Evolutionary conservation across 2,888 invertebrate genomes (phyloP).

Genomic region (Synanthedon tipuliformis): DNA sequence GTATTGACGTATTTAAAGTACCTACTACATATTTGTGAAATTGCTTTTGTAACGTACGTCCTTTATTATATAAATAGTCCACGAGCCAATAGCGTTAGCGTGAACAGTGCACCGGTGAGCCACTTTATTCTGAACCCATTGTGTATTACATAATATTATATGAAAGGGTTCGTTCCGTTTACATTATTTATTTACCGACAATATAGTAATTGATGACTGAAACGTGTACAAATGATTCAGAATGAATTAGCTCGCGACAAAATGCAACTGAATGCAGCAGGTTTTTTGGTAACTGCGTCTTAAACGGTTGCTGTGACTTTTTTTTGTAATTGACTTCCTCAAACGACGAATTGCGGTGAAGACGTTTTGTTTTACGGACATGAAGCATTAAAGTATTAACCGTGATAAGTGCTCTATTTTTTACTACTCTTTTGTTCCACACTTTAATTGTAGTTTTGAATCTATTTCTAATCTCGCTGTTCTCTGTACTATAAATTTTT

Average conservation of each 20-base stretch:
- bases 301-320: slow-evolving; percentile 46
- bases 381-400: slow-evolving; percentile 59
- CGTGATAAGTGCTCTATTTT: slow-evolving; percentile 13
- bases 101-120: slow-evolving; percentile 21
- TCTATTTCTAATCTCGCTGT: slow-evolving; percentile 55
- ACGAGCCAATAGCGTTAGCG: slow-evolving; percentile 7
- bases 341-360: slow-evolving; percentile 30
- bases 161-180: slow-evolving; percentile 9
- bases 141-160: slow-evolving; percentile 10
- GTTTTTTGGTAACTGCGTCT: slow-evolving; percentile 41
- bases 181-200: slow-evolving; percentile 8
- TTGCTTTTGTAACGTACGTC: no score
- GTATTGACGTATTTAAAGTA: no score
- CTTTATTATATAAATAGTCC: background rate
- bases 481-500: slow-evolving; percentile 25
- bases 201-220: slow-evolving; percentile 32
- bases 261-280: slow-evolving; percentile 52
- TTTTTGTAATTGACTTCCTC: slow-evolving; percentile 27
- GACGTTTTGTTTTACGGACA: slow-evolving; percentile 39
- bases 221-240: slow-evolving; percentile 23
- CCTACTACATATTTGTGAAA: no score
- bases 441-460: slow-evolving; percentile 54
- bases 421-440: slow-evolving; percentile 25
- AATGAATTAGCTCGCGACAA: slow-evolving; percentile 27
- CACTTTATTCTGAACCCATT: slow-evolving; percentile 31